Percentiles rank a stretch among this genome's conserved stretches.
These are phyloP conservation scores for Melanotaenia pygmaea DNA, from an alignment of 2,797 vertebrate species.

Conservation along the genomic window DNA sequence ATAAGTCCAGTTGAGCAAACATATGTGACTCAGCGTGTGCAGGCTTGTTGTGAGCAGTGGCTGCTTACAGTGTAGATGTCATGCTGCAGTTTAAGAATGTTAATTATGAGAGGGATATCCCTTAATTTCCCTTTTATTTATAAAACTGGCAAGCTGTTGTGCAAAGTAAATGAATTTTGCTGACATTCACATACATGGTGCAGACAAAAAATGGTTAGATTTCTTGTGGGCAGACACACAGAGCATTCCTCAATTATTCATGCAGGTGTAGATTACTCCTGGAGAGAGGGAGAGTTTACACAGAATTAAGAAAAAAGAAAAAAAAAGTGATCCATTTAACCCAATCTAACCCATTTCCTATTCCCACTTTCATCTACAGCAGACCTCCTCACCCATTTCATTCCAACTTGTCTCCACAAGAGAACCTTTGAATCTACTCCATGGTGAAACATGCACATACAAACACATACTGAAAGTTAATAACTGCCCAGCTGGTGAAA, in stretches of 20 bases:
- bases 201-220: constrained; percentile 55
- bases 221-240: constrained; percentile 29
- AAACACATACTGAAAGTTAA: constrained; percentile 54
- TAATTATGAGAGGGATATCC: constrained; percentile 55
- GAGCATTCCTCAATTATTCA: constrained; percentile 73
- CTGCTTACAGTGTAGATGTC: constrained; percentile 16
- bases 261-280: constrained; percentile 73
- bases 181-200: constrained; percentile 38
- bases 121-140: constrained; percentile 27
- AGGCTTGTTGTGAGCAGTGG: background rate
- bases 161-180: constrained; percentile 29
- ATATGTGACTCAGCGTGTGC: constrained; percentile 12
- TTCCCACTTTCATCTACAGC: constrained; percentile 56
- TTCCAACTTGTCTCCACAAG: constrained; percentile 30
- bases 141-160: constrained; percentile 24
- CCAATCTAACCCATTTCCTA: constrained; percentile 60
- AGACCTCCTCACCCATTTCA: constrained; percentile 46
- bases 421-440: constrained; percentile 46
- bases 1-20: constrained; percentile 47
- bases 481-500: constrained; percentile 51
- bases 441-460: constrained; percentile 35
- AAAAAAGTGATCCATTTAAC: constrained; percentile 60
- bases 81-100: constrained; percentile 24
- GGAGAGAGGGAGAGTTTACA: constrained; percentile 71
- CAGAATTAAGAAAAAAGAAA: constrained; percentile 36